Evolutionary conservation across 2,113 vertebrate genomes (phyloP).

Genomic region (Nyctibius bracteatus): DNA sequence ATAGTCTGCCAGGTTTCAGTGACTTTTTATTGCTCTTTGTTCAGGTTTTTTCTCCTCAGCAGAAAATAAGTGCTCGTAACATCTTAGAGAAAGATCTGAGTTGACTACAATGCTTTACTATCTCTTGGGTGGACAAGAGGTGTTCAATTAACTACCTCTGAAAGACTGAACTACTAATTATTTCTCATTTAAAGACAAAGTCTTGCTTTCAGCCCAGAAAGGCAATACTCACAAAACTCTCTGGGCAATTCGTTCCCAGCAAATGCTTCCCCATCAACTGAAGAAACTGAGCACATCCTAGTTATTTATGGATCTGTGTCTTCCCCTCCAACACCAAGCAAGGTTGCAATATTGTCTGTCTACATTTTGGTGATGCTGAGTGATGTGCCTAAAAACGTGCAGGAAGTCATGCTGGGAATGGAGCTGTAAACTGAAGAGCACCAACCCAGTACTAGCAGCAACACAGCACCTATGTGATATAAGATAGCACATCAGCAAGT

Average conservation of each 20-base stretch:
- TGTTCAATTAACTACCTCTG: neutral
- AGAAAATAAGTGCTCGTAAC: neutral
- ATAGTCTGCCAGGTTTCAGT: neutral
- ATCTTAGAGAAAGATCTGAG: neutral
- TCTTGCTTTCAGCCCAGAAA: neutral
- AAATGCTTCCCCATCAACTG: neutral
- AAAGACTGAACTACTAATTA: neutral
- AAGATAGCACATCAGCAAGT: neutral
- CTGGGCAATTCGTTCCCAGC: neutral
- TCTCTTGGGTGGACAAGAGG: neutral
- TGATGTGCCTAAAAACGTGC: neutral
- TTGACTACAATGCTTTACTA: neutral
- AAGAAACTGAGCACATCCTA: neutral
- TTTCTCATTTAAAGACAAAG: neutral
- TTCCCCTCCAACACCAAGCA: neutral
- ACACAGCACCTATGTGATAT: accelerated
- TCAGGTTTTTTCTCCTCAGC: neutral
- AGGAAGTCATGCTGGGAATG: neutral
- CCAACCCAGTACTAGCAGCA: neutral
- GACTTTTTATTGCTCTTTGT: neutral
- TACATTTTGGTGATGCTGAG: neutral
- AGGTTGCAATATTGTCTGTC: neutral
- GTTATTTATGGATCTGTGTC: neutral
- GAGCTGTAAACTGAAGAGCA: neutral
- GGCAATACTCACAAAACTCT: neutral